Percentiles rank a stretch among this genome's conserved stretches.
These are phyloP conservation scores for Thamnaconus septentrionalis DNA, from an alignment of 2,113 vertebrate species.

Conservation along the genomic window DNA sequence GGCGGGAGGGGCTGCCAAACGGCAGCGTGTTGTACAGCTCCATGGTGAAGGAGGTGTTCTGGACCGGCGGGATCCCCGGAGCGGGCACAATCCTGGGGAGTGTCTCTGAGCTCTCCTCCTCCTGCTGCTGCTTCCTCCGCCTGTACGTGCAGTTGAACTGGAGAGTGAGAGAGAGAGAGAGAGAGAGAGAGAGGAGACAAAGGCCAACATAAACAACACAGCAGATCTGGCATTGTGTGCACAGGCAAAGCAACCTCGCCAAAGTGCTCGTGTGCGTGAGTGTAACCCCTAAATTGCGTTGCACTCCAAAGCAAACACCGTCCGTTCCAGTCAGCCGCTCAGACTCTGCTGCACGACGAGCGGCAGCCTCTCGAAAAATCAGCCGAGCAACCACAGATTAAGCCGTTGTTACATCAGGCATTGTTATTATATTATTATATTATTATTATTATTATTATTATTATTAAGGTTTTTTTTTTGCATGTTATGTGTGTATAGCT, in stretches of 20 bases:
- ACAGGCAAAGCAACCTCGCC: neutral
- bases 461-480: no score
- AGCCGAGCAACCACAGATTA: no score
- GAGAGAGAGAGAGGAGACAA: slow-evolving; percentile 20
- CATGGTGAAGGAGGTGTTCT: slow-evolving; percentile 85
- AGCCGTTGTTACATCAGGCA: no score
- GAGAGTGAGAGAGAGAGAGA: neutral
- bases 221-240: slow-evolving; percentile 19
- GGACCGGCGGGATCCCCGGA: slow-evolving; percentile 21
- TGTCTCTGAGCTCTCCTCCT: slow-evolving; percentile 15
- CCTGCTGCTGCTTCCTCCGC: slow-evolving; percentile 20
- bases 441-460: no score
- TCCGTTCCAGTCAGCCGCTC: no score
- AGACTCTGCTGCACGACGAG: no score
- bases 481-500: no score
- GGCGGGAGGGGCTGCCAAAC: slow-evolving; percentile 72
- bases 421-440: no score
- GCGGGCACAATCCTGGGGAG: slow-evolving; percentile 21
- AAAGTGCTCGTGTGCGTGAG: neutral
- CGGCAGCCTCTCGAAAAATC: no score
- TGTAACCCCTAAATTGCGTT: no score
- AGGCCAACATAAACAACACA: slow-evolving; percentile 46
- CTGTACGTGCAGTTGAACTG: slow-evolving; percentile 92
- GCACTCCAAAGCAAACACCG: no score
- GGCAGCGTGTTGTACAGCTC: slow-evolving; percentile 82